phyloP scores from a whole-genome alignment of 2,888 invertebrate species.

The Ametastegia equiseti region DNA sequence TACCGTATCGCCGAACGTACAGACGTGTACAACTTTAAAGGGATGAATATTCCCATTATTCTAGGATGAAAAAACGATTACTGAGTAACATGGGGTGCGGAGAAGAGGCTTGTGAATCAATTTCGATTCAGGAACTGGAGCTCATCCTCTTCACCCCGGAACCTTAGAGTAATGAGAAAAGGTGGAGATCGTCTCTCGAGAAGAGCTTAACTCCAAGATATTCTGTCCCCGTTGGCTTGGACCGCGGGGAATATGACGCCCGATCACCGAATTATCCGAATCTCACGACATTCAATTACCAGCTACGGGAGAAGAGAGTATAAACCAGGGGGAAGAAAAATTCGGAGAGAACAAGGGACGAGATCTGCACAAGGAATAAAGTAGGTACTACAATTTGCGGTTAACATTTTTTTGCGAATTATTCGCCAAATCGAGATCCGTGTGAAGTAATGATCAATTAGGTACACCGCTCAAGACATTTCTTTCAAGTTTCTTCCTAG shows the following conservation, averaged over 20 bases:
- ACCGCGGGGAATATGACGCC: conserved; percentile 34
- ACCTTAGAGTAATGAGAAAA: conserved; percentile 15
- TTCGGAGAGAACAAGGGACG: not conserved
- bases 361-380: not conserved
- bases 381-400: not conserved
- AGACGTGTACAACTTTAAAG: not conserved
- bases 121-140: conserved; percentile 19
- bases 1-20: not conserved
- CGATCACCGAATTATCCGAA: conserved; percentile 33
- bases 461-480: not conserved
- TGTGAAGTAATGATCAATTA: not conserved
- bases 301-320: not conserved
- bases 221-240: conserved; percentile 24
- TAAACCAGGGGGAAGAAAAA: not conserved
- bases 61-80: conserved; percentile 28
- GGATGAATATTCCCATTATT: not conserved
- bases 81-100: not conserved
- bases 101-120: conserved; percentile 16
- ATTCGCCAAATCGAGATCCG: not conserved
- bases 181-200: conserved; percentile 3
- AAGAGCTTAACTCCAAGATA: conserved; percentile 18
- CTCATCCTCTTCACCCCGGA: not conserved
- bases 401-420: not conserved
- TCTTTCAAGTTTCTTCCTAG: conserved; percentile 7
- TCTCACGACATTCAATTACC: conserved; percentile 24